phyloP scores from a whole-genome alignment of 2,797 vertebrate species.

The Heterohyrax brucei region DNA sequence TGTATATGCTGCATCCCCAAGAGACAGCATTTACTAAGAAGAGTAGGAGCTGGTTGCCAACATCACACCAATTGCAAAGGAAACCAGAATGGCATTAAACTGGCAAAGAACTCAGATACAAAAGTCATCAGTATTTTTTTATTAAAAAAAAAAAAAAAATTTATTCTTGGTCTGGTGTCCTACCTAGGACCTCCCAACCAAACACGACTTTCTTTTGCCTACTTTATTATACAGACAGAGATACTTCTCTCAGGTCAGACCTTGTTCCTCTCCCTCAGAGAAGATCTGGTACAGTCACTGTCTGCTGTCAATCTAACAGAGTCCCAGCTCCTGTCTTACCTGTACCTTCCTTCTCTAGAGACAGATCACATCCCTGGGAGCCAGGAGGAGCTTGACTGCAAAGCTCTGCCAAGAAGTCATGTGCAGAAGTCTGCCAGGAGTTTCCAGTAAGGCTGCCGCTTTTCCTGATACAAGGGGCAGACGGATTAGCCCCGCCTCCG shows the following conservation, averaged over 20 bases:
- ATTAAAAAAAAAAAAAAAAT: not conserved
- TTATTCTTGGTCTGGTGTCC: not conserved
- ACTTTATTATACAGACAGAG: fast-evolving
- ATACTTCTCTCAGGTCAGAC: not conserved
- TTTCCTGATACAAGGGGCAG: not conserved
- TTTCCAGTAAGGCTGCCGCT: not conserved
- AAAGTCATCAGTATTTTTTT: not conserved
- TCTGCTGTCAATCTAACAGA: too few relatives aligned
- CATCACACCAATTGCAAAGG: not conserved
- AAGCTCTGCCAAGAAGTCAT: not conserved
- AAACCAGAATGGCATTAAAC: not conserved
- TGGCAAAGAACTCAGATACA: not conserved
- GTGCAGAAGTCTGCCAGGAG: not conserved
- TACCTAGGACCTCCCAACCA: not conserved
- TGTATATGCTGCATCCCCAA: not conserved
- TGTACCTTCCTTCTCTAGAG: not conserved
- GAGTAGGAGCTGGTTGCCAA: not conserved
- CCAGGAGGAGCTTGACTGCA: fast-evolving
- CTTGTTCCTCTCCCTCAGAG: not conserved
- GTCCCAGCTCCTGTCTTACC: not conserved
- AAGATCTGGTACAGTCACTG: not conserved
- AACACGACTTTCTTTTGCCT: fast-evolving
- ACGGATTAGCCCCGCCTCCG: fast-evolving
- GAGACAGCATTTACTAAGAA: not conserved
- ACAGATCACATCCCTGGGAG: not conserved